phyloP scores from a whole-genome alignment of 2,888 invertebrate species.

The Spatulosminthurus flaviceps region DNA sequence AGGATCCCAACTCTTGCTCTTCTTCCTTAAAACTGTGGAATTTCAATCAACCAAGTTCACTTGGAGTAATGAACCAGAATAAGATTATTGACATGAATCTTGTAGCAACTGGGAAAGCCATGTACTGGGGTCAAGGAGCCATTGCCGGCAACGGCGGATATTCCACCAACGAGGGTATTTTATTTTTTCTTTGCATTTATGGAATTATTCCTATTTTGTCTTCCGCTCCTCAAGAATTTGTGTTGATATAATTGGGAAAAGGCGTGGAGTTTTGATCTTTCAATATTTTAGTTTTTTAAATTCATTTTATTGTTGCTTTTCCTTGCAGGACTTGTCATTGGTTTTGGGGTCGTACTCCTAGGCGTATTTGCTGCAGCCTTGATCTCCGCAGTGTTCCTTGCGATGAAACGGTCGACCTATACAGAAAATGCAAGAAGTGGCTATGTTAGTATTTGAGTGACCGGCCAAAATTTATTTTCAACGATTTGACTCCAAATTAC shows the following conservation, averaged over 20 bases:
- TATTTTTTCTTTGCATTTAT: no score
- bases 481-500: not conserved
- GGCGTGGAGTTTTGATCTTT: no score
- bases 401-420: not conserved
- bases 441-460: not conserved
- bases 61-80: constrained; percentile 27
- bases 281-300: no score
- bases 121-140: constrained; percentile 18
- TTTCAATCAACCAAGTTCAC: not conserved
- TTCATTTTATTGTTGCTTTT: not conserved
- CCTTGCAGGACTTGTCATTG: not conserved
- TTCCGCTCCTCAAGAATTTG: no score
- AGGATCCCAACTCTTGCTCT: no score
- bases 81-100: constrained; percentile 29
- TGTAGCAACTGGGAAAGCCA: not conserved
- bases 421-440: not conserved
- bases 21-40: not conserved
- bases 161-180: not conserved
- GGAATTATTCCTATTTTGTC: no score
- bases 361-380: not conserved
- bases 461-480: no score
- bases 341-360: not conserved
- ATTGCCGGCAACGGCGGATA: not conserved
- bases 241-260: no score
- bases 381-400: not conserved